Evolutionary conservation across 2,888 invertebrate species (phyloP).

Genomic region (Nephrotoma guestfalica): DNA sequence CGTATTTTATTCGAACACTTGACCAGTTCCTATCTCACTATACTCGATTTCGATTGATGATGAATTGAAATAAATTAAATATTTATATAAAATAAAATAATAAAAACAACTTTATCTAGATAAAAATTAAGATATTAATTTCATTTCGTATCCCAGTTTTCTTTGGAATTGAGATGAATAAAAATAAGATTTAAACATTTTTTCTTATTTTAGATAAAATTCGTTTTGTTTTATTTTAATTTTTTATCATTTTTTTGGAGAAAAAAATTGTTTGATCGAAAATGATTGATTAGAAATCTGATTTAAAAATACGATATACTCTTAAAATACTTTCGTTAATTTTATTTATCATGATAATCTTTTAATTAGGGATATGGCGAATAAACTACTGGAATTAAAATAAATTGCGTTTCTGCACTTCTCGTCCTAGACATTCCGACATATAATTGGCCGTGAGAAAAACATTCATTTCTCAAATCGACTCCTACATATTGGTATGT

Average conservation of each 20-base stretch:
- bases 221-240: background rate
- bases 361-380: background rate
- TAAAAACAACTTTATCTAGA: background rate
- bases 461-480: no score
- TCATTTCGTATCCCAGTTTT: background rate
- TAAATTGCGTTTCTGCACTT: no score
- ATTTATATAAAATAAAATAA: background rate
- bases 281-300: background rate
- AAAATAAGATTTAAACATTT: background rate
- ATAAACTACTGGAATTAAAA: no score
- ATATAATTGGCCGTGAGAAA: no score
- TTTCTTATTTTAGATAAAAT: background rate
- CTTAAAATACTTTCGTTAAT: background rate
- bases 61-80: background rate
- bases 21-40: background rate
- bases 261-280: background rate
- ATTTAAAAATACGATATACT: background rate
- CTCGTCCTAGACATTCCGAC: no score
- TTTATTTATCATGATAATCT: background rate
- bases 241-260: background rate
- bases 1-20: background rate
- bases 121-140: background rate
- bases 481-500: no score
- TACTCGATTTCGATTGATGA: background rate
- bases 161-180: background rate